Conservation (phyloP, 2,797 vertebrate genomes). For the Coracias cyanogaster region DNA sequence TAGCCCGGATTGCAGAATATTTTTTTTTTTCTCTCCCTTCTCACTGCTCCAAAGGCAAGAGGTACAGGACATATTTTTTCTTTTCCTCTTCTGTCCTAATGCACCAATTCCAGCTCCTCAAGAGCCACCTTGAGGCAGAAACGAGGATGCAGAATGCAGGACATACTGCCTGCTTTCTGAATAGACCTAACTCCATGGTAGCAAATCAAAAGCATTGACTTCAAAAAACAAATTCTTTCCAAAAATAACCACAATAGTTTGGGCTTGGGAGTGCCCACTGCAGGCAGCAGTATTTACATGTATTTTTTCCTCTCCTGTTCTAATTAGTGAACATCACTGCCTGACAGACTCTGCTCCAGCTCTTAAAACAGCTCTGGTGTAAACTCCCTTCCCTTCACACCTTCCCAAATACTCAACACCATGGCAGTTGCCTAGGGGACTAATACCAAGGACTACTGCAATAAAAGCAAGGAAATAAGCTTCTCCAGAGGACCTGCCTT, state of each 20-base stretch:
- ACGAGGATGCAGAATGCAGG: not conserved
- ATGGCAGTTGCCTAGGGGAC: not conserved
- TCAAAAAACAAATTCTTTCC: not conserved
- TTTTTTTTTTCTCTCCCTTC: not conserved
- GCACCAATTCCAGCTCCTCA: not conserved
- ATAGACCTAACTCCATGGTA: fast-evolving
- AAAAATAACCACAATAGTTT: not conserved
- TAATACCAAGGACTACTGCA: not conserved
- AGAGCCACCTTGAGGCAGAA: not conserved
- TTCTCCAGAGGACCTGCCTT: not conserved
- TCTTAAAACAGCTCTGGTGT: not conserved
- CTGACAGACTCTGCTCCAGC: not conserved
- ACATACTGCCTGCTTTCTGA: not conserved
- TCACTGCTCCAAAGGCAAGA: not conserved
- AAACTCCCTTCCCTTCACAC: not conserved
- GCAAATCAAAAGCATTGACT: not conserved
- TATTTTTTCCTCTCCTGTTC: not conserved
- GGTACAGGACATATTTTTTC: not conserved
- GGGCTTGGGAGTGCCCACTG: not conserved
- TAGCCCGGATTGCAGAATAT: not conserved
- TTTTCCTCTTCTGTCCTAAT: not conserved
- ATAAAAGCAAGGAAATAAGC: not conserved
- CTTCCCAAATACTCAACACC: not conserved
- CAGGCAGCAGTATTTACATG: not conserved
- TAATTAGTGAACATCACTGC: fast-evolving